These are phyloP conservation scores for Smittia aterrima DNA, from an alignment of 2,888 invertebrate genomes.

Conservation along the genomic window DNA sequence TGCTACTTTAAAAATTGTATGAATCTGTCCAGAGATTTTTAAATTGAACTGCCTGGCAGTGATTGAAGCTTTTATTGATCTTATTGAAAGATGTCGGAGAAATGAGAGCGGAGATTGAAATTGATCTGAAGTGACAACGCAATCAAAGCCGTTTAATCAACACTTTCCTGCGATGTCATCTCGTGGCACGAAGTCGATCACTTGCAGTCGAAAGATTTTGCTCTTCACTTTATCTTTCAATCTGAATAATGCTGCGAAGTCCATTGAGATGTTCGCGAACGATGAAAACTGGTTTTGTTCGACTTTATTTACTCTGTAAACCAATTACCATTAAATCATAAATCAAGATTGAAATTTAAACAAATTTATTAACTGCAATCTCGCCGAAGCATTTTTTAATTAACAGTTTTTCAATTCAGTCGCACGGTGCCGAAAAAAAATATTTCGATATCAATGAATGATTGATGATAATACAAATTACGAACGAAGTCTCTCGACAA, in stretches of 20 bases:
- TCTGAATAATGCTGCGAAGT: neutral
- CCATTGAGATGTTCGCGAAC: conserved; percentile 8
- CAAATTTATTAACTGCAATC: conserved; percentile 25
- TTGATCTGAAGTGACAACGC: neutral
- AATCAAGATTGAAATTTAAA: conserved; percentile 13
- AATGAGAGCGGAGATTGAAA: conserved; percentile 8
- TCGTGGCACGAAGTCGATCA: neutral
- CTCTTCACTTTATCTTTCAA: neutral
- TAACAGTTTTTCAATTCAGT: conserved; percentile 10
- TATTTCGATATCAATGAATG: neutral
- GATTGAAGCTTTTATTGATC: conserved; percentile 18
- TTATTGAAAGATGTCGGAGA: neutral
- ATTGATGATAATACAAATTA: conserved; percentile 25
- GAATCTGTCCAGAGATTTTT: neutral
- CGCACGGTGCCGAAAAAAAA: neutral
- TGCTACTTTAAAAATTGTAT: neutral
- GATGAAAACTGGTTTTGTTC: neutral
- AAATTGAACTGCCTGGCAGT: neutral
- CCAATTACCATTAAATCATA: conserved; percentile 26
- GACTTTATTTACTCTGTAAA: conserved; percentile 13
- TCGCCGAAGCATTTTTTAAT: conserved; percentile 6
- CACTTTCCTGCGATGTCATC: neutral
- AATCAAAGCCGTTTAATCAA: neutral
- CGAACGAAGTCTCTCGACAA: neutral
- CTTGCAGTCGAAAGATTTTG: neutral